Base-by-base conservation (phyloP, 2,797 vertebrate genomes). In the Cyprinodon diabolis region DNA sequence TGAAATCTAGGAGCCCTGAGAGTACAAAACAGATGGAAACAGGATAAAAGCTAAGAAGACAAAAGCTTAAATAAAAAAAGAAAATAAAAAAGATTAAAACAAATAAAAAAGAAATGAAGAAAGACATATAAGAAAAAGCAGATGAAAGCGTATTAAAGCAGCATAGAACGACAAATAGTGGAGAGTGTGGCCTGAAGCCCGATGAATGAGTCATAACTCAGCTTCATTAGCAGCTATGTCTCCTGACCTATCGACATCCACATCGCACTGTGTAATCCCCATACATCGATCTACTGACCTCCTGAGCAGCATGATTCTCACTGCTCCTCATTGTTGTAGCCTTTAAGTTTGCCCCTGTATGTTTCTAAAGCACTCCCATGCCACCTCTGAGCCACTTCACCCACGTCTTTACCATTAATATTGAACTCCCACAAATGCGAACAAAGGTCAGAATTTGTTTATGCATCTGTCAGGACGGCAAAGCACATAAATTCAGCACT, bases 161-260 rank as follows among this genome's bases (percentile, higher is more conserved):
- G 21, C 9, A 51, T 68, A 21, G 30, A 48, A 51, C 56, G 69
- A 69, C 47, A 73, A 70, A 72, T 49, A 48, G 52, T 7, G 4
- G 71, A 65, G 52, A 48, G 58, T 74, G 79, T 70, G 71, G 87
- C 81, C 62, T 17, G 54, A 40, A 84, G 86, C 75, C 77, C 80
- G 73, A 85, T 83, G 35, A 87, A 78, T 86, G 89, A 91, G 83
- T 90, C 84, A 89, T 91, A 91, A 89, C 78, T 91, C 85, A 57
- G 87, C 90, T 88, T 92, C 90, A 90, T 92, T 93, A 91, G 90
- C 17, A n/a, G 88, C 83, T 75, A 51, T 86, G 88, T 83, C 81
- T 85, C 78, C 76, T 90, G 88, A 92, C 90, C 92, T 92, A 90
- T 92, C 68, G 87, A 86, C 90, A 87, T 88, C 78, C 81, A 75